These are phyloP conservation scores for Drosophila azteca DNA, from an alignment of 1,140 invertebrate genomes.

Conservation along the genomic window DNA sequence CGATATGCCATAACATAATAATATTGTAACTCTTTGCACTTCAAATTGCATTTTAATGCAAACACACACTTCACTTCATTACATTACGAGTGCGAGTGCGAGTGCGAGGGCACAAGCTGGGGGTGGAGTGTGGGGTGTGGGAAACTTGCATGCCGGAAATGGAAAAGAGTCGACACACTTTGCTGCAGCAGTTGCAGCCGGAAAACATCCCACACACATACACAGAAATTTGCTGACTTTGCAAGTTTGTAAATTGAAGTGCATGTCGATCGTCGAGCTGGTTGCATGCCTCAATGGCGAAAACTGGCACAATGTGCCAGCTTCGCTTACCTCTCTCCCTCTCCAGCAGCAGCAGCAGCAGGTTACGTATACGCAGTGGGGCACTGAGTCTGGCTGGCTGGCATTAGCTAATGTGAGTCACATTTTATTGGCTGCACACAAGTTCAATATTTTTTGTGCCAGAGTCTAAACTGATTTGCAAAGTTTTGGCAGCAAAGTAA, in stretches of 20 bases:
- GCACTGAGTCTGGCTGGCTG: conserved; percentile 30
- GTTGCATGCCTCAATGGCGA: conserved; percentile 51
- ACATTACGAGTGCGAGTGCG: conserved; percentile 54
- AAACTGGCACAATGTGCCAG: conserved; percentile 67
- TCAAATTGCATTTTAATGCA: conserved; percentile 82
- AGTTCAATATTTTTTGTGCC: conserved; percentile 25
- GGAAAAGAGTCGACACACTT: conserved; percentile 75
- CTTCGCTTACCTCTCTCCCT: background rate
- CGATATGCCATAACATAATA: conserved; percentile 54
- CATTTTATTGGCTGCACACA: conserved; percentile 53
- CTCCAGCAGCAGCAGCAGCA: conserved; percentile 15
- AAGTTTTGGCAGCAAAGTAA: conserved; percentile 23
- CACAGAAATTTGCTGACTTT: background rate
- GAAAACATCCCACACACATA: conserved; percentile 32
- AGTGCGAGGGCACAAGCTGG: conserved; percentile 18
- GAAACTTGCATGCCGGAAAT: conserved; percentile 64
- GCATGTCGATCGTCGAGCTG: conserved; percentile 63
- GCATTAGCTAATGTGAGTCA: conserved; percentile 71
- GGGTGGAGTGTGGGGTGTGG: background rate
- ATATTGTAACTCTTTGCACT: conserved; percentile 79
- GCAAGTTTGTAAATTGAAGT: conserved; percentile 73
- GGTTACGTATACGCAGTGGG: conserved; percentile 67
- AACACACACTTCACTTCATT: conserved; percentile 71
- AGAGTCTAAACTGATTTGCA: conserved; percentile 45
- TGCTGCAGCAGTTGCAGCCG: conserved; percentile 67